phyloP scores from a whole-genome alignment of 2,113 vertebrate species.

The Cyprinodon variegatus region DNA sequence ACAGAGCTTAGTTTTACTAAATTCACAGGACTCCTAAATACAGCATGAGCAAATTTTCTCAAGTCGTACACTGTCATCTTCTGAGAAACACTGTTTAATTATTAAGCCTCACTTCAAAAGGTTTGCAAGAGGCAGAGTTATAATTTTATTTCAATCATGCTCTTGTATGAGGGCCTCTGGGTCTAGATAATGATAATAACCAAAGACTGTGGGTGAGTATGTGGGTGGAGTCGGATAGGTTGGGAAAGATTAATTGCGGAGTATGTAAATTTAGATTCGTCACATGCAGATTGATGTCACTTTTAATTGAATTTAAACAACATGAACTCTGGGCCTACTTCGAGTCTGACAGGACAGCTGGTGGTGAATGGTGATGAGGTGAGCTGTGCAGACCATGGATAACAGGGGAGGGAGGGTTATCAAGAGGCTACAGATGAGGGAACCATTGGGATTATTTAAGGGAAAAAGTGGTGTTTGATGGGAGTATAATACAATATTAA shows the following conservation, averaged over 20 bases:
- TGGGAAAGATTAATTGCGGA: slow-evolving; percentile 72
- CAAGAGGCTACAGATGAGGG: slow-evolving; percentile 24
- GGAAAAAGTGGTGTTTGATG: slow-evolving; percentile 33
- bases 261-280: slow-evolving; percentile 78
- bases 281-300: slow-evolving; percentile 76
- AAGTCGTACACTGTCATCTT: slow-evolving; percentile 18
- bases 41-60: slow-evolving; percentile 6
- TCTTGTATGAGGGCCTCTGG: slow-evolving; percentile 22
- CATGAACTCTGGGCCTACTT: slow-evolving; percentile 67
- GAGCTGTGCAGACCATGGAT: slow-evolving; percentile 37
- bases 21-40: slow-evolving; percentile 9
- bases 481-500: neutral
- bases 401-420: neutral
- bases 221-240: slow-evolving; percentile 56
- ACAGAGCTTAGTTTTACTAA: neutral
- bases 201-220: slow-evolving; percentile 40
- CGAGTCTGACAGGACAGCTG: slow-evolving; percentile 70
- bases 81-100: slow-evolving; percentile 32
- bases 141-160: slow-evolving; percentile 57
- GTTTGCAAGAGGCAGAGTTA: slow-evolving; percentile 51
- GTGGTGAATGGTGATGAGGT: slow-evolving; percentile 75
- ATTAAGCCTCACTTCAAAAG: slow-evolving; percentile 61
- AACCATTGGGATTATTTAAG: slow-evolving; percentile 55
- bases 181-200: slow-evolving; percentile 64
- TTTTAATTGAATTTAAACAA: slow-evolving; percentile 81